phyloP scores from a whole-genome alignment of 1,140 invertebrate genomes.

The Hylaeus volcanicus region DNA sequence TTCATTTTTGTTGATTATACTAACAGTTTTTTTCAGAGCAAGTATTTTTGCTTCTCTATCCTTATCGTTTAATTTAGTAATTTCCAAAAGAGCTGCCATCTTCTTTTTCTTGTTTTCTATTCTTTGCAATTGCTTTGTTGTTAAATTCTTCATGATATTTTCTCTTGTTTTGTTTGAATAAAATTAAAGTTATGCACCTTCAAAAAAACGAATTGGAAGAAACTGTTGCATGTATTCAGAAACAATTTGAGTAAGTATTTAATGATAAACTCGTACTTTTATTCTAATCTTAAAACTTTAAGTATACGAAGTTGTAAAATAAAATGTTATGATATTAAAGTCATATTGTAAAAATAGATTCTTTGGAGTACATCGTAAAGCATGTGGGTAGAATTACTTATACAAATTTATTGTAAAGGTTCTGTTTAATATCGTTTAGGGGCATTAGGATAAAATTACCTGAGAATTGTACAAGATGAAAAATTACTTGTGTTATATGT shows the following conservation, averaged over 20 bases:
- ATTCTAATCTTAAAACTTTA: background rate
- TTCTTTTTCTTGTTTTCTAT: conserved; percentile 85
- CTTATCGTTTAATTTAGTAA: conserved; percentile 83
- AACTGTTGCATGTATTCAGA: background rate
- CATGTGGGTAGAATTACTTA: too few species aligned
- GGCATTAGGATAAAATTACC: background rate
- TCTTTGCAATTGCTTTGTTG: conserved; percentile 80
- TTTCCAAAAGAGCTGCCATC: conserved; percentile 83
- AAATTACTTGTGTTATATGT: conserved; percentile 2
- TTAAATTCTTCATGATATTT: conserved; percentile 67
- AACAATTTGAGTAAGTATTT: background rate
- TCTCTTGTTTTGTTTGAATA: background rate
- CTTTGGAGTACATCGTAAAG: background rate
- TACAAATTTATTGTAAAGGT: background rate
- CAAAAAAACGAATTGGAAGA: background rate
- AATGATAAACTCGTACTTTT: background rate
- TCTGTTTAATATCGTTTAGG: background rate
- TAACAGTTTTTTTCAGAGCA: conserved; percentile 54
- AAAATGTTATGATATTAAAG: background rate
- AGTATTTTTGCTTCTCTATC: conserved; percentile 73
- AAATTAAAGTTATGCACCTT: conserved; percentile 13
- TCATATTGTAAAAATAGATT: background rate
- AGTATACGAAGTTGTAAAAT: background rate
- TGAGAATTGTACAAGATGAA: background rate
- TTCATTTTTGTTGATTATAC: conserved; percentile 10